phyloP scores from a whole-genome alignment of 2,888 invertebrate genomes.

The Dermolepida albohirtum region DNA sequence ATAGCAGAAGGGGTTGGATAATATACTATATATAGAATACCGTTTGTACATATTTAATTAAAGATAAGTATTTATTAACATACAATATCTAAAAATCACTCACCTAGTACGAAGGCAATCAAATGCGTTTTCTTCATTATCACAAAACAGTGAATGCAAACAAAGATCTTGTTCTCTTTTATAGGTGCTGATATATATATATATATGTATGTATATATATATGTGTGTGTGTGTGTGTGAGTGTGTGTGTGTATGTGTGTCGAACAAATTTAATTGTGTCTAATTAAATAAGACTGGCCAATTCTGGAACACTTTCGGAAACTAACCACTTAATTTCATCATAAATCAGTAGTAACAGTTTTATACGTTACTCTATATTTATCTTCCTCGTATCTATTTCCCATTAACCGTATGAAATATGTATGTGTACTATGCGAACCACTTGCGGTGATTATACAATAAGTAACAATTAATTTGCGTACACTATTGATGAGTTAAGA shows the following conservation, averaged over 20 bases:
- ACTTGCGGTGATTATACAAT: background rate
- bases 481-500: conserved; percentile 8
- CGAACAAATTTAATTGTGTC: conserved; percentile 16
- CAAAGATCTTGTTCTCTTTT: conserved; percentile 2
- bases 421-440: conserved; percentile 1
- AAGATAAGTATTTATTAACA: background rate
- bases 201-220: no score
- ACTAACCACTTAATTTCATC: conserved; percentile 16
- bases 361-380: conserved; percentile 1
- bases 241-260: background rate
- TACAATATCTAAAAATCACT: conserved; percentile 4
- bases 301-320: conserved; percentile 36
- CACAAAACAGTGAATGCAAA: conserved; percentile 9
- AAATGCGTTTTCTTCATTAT: conserved; percentile 33
- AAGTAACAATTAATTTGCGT: conserved; percentile 32
- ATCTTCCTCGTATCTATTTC: background rate
- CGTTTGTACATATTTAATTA: no score
- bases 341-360: conserved; percentile 7
- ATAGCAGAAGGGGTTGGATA: no score
- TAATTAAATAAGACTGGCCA: conserved; percentile 17
- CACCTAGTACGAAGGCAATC: conserved; percentile 29
- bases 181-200: conserved; percentile 9
- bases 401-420: conserved; percentile 8
- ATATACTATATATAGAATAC: no score
- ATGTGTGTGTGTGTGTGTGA: no score